Base-by-base conservation (phyloP, 92 coral and sea anemone species). In the Umimayanthus chanpuru region DNA sequence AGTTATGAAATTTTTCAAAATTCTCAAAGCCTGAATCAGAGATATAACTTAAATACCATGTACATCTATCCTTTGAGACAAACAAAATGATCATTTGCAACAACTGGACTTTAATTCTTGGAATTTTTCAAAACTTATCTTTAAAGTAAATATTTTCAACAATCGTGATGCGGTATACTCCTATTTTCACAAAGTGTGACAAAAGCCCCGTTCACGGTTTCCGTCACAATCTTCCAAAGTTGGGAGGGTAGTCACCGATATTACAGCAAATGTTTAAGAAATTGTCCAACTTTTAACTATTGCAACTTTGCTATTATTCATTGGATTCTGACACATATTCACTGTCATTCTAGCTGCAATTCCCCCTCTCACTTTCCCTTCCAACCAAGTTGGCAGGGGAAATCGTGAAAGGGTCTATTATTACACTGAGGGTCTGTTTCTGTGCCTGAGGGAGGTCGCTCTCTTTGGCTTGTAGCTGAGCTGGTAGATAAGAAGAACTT, bases 311-410 rank as follows among this genome's bases (percentile, higher is more conserved):
- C 14, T 53, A 1, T 53, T 53, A 53, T 53, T 1, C 20, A 53
- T 0, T 20, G 14, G 58, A 53, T 53, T 53, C 14, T 53, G 58
- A 53, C 3, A 53, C 2, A 53, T 3, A 53, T 15, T 25, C 2
- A 26, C 47, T 9, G 47, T 56, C 71, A 30, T 84, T 89, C 28
- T 77, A 84, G 50, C 50, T 47, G 50, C 9, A 11, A 47, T 11
- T 47, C 50, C 50, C 50, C 50, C 50, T 32, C 44, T 41, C 50
- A 11, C 67, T 91, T 91, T 16, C 80, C 56, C 9, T 77, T 2
- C 53, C 14, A 53, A 53, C 2, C 18, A 53, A 12, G 20, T 12
- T 0, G 58, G 58, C 1, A 0, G 20, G 14, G 20, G 50, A 47
- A 7, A 9, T 1, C 50, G 9, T 47, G 50, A 47, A 47, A 47